Base-by-base conservation (phyloP, 53 echinoderm and acorn worm species). In the Holothuria scabra region DNA sequence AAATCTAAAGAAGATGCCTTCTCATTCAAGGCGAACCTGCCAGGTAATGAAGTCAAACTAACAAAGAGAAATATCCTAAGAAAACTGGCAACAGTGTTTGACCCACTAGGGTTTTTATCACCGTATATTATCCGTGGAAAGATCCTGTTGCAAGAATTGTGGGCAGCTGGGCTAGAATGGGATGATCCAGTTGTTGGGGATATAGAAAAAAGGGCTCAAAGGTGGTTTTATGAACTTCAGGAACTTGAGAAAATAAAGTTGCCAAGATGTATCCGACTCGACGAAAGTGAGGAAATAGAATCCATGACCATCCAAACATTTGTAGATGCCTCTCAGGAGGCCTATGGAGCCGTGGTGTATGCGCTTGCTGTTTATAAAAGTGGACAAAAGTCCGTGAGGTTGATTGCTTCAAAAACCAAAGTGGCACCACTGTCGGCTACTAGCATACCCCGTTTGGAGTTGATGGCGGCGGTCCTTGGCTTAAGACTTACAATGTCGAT, bases 241-340 rank as follows among this genome's bases (percentile, higher is more conserved):
- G 34, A 18, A 16, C 33, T 83, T 30, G 67, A 46, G 22, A 66
- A 66, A 8, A 34, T 83, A 19, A 7, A 83, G 26, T 31, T 83
- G 16, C 46, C 20, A 44, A 11, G 83, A 66, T 81, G 63, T 25
- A 25, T 81, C 9, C 16, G 65, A 26, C 69, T 69, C 10, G 69
- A 35, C 69, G 69, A 74, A 19, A 74, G 26, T 26, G 23, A 83
- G 11, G 16, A 30, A 23, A 66, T 83, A 66, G 19, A 41, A 21
- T 63, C 65, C 8, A 59, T 79, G 80, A 18, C 80, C 28, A 57
- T 79, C 5, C 59, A 79, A 12, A 29, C 28, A 29, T 85, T 72
- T 56, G 72, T 57, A 22, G 85, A 72, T 59, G 85, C 85, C 33
- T 72, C 71, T 16, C 59, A 85, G n/a, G 85, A 85, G 22, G 84